A percentile compares a stretch with the other conserved stretches of the same genome.
Conservation (phyloP, 2,113 vertebrate species). For the Ginglymostoma cirratum region DNA sequence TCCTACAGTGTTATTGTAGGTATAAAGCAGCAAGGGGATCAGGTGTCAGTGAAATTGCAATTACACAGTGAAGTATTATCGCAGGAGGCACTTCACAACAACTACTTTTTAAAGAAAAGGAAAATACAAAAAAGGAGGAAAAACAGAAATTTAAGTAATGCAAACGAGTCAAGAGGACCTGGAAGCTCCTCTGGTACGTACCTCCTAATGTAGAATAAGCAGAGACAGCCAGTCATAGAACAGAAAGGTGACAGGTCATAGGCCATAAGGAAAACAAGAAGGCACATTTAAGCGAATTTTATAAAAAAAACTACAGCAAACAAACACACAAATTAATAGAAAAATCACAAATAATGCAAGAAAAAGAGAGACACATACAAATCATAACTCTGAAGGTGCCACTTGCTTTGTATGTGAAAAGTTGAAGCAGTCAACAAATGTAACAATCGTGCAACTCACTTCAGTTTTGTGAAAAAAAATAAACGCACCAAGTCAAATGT, state of each 20-base stretch:
- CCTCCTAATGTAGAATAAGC: conserved; percentile 84
- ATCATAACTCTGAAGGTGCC: not conserved
- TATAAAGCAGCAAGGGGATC: not conserved
- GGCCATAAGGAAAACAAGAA: conserved; percentile 73
- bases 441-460: not conserved
- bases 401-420: not conserved
- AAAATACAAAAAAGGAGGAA: conserved; percentile 42
- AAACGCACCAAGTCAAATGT: not conserved
- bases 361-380: conserved; percentile 16
- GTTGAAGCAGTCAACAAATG: not conserved
- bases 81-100: conserved; percentile 29
- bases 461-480: not conserved
- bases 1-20: not conserved
- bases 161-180: conserved; percentile 44
- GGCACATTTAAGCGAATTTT: conserved; percentile 69
- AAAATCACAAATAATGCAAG: conserved; percentile 60
- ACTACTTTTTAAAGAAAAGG: not conserved
- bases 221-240: conserved; percentile 84
- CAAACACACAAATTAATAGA: conserved; percentile 55
- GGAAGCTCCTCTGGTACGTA: conserved; percentile 69
- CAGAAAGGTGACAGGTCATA: conserved; percentile 82
- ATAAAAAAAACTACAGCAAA: conserved; percentile 51
- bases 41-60: not conserved
- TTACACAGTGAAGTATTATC: not conserved
- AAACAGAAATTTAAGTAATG: conserved; percentile 48